phyloP scores from a whole-genome alignment of 2,113 vertebrate genomes.

The Grammomys surdaster region DNA sequence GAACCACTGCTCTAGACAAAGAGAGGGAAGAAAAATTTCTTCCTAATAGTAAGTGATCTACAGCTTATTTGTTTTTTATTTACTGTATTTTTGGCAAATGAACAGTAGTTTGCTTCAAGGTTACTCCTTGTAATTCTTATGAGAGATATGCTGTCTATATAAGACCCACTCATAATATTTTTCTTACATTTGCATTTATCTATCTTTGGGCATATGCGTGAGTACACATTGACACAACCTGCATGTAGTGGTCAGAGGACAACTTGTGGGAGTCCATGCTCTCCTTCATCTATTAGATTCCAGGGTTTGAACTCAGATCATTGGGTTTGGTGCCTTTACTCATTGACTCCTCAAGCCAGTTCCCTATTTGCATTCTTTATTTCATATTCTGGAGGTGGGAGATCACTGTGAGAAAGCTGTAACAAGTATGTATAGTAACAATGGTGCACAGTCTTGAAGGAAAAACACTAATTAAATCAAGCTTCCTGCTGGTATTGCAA shows the following conservation, averaged over 20 bases:
- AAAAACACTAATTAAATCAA: conserved; percentile 51
- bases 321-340: background rate
- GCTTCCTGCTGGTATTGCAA: conserved; percentile 53
- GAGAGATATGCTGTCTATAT: background rate
- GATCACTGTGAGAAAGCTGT: conserved; percentile 14
- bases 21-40: too few relatives aligned
- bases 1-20: background rate
- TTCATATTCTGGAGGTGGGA: conserved; percentile 21
- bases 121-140: background rate
- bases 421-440: background rate
- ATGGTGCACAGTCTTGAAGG: background rate
- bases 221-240: background rate
- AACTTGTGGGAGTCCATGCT: background rate
- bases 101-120: background rate
- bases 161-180: background rate
- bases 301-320: background rate
- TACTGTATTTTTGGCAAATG: background rate
- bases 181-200: background rate
- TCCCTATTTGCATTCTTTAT: conserved; percentile 22
- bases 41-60: background rate
- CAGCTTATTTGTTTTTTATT: background rate
- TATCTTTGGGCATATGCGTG: background rate
- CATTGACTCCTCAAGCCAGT: background rate
- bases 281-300: too few relatives aligned
- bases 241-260: too few relatives aligned